Base-by-base conservation (phyloP, 2,797 vertebrate genomes). In the Holocentrus rufus region DNA sequence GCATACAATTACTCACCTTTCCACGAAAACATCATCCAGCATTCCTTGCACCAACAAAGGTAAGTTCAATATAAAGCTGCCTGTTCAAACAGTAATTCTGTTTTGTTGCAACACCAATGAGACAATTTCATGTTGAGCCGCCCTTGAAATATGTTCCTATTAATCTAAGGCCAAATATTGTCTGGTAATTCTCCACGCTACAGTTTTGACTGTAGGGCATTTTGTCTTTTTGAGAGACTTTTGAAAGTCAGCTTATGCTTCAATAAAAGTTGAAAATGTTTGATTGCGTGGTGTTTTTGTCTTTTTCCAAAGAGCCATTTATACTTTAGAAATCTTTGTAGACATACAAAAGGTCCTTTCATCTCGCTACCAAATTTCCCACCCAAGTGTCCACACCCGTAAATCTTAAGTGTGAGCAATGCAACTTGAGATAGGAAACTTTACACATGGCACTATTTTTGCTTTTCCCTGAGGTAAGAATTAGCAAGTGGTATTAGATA, bases 401-500 rank as follows among this genome's bases (percentile, higher is more conserved):
- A 22, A 46, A 50, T 8, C 68, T 57, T 59, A 27, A 22, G 42
- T n/a, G 54, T 11, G 31, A 42, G 62, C 14, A 68, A 23, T 5
- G 54, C 34, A 75, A 39, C 42, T 47, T 31, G 18, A 62, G 18
- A 54, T 36, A 72, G 39, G 52, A 76, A 78, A 49, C 50, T 56
- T 74, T 72, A 58, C 69, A 72, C 22, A 50, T 14, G 15, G 23
- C 18, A 31, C 22, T 22, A 1, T 63, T 25, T 57, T 54, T 53
- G 27, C 36, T 2, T 54, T 74, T 81, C 46, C 36, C 58, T 52
- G 59, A 31, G 47, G 71, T 60, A 77, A 82, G 72, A 69, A 82
- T 77, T 80, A 85, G 71, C 54, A 71, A 64, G 83, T 69, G 61
- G 18, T 47, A 79, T 77, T 74, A 79, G 63, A 79, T 69, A n/a